Conservation (phyloP, 2,113 vertebrate species). For the Clarias magur region DNA sequence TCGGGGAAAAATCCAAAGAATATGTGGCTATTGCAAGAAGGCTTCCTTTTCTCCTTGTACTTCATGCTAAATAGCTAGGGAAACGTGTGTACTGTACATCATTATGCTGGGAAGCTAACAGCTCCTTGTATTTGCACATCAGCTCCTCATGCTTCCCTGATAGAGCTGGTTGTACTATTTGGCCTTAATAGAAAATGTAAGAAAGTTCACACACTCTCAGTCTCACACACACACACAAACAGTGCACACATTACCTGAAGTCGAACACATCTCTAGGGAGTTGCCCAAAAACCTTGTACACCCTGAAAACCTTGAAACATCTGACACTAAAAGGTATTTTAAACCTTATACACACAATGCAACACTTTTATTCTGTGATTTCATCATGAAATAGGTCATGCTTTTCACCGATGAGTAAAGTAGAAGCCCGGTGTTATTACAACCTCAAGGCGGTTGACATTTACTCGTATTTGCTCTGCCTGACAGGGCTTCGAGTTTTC, state of each 20-base stretch:
- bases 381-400: slow-evolving; percentile 40
- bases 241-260: slow-evolving; percentile 5
- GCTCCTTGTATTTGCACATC: not conserved
- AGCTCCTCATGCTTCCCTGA: not conserved
- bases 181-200: not conserved
- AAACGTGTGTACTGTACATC: not conserved
- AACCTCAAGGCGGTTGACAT: slow-evolving; percentile 14
- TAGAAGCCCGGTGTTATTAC: not conserved
- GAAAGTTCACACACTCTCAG: slow-evolving; percentile 14
- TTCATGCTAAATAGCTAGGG: not conserved
- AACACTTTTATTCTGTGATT: not conserved
- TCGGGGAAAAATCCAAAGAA: no score
- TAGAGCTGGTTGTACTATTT: slow-evolving; percentile 17
- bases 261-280: slow-evolving; percentile 21
- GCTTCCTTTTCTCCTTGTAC: not conserved
- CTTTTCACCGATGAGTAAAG: slow-evolving; percentile 22
- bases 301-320: slow-evolving; percentile 22
- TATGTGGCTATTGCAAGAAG: not conserved
- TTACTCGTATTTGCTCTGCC: not conserved
- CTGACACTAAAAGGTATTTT: slow-evolving; percentile 18
- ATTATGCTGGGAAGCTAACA: not conserved
- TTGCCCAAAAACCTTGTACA: slow-evolving; percentile 23
- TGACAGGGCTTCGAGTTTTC: not conserved
- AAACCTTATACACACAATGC: not conserved
- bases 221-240: slow-evolving; percentile 3